These are phyloP conservation scores for Drosophila parthenogenetica DNA, from an alignment of 2,888 invertebrate genomes.

Conservation along the genomic window DNA sequence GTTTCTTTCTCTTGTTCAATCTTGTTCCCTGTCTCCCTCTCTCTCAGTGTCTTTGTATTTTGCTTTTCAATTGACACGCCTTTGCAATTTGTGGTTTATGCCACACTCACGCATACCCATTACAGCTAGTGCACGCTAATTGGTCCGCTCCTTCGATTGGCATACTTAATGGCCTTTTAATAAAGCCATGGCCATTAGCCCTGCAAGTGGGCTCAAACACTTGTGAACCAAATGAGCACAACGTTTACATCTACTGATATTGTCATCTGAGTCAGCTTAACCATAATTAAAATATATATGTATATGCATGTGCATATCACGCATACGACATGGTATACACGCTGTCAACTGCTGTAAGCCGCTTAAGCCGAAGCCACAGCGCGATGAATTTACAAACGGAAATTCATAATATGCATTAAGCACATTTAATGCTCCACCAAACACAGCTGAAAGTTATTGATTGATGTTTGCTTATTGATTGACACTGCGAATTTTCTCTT, in stretches of 20 bases:
- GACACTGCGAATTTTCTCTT: slow-evolving; percentile 2
- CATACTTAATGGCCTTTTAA: slow-evolving; percentile 46
- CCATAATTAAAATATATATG: slow-evolving; percentile 66
- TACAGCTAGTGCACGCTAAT: slow-evolving; percentile 46
- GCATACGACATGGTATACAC: slow-evolving; percentile 60
- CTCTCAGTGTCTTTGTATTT: not conserved
- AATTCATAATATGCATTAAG: slow-evolving; percentile 42
- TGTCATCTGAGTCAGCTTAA: slow-evolving; percentile 30
- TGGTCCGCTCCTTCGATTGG: slow-evolving; percentile 34
- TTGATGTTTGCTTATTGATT: slow-evolving; percentile 49
- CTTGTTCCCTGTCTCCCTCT: no score
- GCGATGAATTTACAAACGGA: slow-evolving; percentile 44
- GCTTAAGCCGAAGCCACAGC: slow-evolving; percentile 48
- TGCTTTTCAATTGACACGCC: slow-evolving; percentile 45
- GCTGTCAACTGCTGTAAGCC: slow-evolving; percentile 61
- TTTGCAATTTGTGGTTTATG: slow-evolving; percentile 40
- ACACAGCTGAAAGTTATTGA: slow-evolving; percentile 22
- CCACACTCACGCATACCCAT: slow-evolving; percentile 1
- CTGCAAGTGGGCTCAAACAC: slow-evolving; percentile 13
- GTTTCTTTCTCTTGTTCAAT: not conserved
- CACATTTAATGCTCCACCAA: slow-evolving; percentile 40
- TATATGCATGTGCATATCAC: slow-evolving; percentile 10
- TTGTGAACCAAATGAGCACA: slow-evolving; percentile 31
- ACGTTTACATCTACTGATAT: slow-evolving; percentile 27
- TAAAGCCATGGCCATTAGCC: slow-evolving; percentile 38